A percentile compares a stretch with the other conserved stretches of the same genome.
These are phyloP conservation scores for Ctenomys sociabilis DNA, from an alignment of 2,113 vertebrate genomes.

Conservation along the genomic window DNA sequence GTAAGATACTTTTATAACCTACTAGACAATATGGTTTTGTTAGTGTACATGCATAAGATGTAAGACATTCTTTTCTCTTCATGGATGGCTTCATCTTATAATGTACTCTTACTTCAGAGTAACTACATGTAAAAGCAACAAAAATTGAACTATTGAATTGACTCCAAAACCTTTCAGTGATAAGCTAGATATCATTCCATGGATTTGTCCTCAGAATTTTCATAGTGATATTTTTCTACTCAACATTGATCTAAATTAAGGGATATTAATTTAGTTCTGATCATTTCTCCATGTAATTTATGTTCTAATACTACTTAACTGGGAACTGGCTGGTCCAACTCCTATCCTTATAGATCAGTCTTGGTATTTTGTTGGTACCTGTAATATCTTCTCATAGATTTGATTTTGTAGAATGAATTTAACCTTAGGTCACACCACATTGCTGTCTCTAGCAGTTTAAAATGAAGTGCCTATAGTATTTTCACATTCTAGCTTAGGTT, in stretches of 20 bases:
- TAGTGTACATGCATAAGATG: neutral
- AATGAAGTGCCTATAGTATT: constrained; percentile 11
- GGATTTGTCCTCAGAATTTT: constrained; percentile 50
- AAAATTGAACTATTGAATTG: constrained; percentile 33
- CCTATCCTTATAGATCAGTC: neutral
- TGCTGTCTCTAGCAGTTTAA: neutral
- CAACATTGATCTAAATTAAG: neutral
- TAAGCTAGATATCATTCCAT: neutral
- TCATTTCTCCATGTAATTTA: constrained; percentile 16
- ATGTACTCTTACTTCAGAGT: neutral
- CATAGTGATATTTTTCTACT: constrained; percentile 1
- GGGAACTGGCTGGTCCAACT: neutral
- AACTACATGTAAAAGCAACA: neutral
- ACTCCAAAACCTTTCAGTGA: constrained; percentile 7
- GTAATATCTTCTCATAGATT: constrained; percentile 29
- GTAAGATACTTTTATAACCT: neutral
- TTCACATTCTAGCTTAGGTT: neutral
- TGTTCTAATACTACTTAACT: constrained; percentile 8
- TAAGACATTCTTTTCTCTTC: neutral
- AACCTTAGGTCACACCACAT: neutral
- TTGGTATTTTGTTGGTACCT: constrained; percentile 44
- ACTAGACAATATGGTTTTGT: neutral
- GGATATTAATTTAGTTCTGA: constrained; percentile 56
- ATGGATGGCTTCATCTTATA: constrained; percentile 7
- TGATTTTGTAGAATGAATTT: constrained; percentile 41